These are phyloP conservation scores for Stomatorhinus walkeri DNA, from an alignment of 2,797 vertebrate species.

Conservation along the genomic window DNA sequence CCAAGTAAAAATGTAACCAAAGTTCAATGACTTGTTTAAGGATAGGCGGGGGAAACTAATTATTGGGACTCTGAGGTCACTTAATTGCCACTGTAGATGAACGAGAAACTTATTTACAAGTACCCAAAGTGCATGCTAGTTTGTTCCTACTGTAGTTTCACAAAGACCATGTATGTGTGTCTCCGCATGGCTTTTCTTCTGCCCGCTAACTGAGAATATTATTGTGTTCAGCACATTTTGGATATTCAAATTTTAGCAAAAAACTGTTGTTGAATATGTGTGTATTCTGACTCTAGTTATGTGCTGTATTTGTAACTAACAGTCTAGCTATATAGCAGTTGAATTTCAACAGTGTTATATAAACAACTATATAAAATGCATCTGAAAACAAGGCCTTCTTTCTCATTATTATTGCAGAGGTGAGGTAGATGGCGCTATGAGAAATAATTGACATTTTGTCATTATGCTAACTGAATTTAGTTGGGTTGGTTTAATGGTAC, in stretches of 20 bases:
- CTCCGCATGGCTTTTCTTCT: neutral
- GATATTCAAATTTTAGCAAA: too few species aligned
- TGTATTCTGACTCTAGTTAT: too few species aligned
- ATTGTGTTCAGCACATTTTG: too few species aligned
- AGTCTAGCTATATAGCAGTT: neutral
- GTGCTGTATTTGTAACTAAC: neutral
- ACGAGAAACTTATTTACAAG: neutral
- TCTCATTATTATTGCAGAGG: slow-evolving; percentile 4
- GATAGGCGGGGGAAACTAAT: neutral
- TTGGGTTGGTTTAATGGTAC: slow-evolving; percentile 12
- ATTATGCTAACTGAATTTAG: slow-evolving; percentile 10
- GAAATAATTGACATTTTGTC: slow-evolving; percentile 16
- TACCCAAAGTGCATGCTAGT: neutral
- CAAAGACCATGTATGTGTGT: neutral
- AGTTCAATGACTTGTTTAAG: neutral
- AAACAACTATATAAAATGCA: neutral
- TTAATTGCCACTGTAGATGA: neutral
- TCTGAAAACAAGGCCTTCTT: neutral
- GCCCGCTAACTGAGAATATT: too few species aligned
- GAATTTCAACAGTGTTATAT: neutral
- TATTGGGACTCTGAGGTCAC: neutral
- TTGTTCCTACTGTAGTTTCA: neutral
- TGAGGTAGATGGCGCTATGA: neutral
- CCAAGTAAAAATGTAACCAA: neutral
- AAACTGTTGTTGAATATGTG: too few species aligned